Evolutionary conservation across 2,113 vertebrate genomes (phyloP).

Genomic region (Chrysemys picta): DNA sequence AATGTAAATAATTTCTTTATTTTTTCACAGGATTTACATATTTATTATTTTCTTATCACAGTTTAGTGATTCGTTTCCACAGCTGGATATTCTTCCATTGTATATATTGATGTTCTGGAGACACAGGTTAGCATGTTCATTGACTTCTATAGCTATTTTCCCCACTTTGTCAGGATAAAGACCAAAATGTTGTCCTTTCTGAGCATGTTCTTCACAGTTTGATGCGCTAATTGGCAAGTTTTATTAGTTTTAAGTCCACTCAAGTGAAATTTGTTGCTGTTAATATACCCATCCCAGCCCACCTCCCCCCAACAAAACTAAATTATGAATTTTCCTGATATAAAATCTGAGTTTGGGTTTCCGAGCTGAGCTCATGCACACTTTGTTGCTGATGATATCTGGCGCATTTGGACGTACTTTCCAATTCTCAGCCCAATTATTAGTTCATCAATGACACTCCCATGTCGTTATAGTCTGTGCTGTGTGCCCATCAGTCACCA

Average conservation of each 20-base stretch:
- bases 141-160: slow-evolving; percentile 80
- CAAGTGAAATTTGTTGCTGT: slow-evolving; percentile 83
- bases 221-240: slow-evolving; percentile 83
- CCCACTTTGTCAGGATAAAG: slow-evolving; percentile 78
- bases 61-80: slow-evolving; percentile 88
- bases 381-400: slow-evolving; percentile 79
- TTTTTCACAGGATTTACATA: slow-evolving; percentile 95
- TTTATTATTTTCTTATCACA: slow-evolving; percentile 89
- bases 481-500: slow-evolving; percentile 85
- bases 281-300: slow-evolving; percentile 79
- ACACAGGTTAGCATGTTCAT: slow-evolving; percentile 83
- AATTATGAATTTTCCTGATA: slow-evolving; percentile 88
- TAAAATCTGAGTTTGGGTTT: slow-evolving; percentile 86
- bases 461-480: slow-evolving; percentile 83
- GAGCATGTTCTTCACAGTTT: slow-evolving; percentile 86
- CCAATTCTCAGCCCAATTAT: slow-evolving; percentile 75
- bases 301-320: slow-evolving; percentile 83
- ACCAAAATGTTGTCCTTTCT: slow-evolving; percentile 81
- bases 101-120: slow-evolving; percentile 82
- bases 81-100: slow-evolving; percentile 78
- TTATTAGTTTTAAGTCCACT: slow-evolving; percentile 84
- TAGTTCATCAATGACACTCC: slow-evolving; percentile 76
- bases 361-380: slow-evolving; percentile 89
- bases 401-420: slow-evolving; percentile 74
- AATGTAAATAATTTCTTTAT: slow-evolving; percentile 87